These are phyloP conservation scores for Rhinophrynus dorsalis DNA, from an alignment of 2,797 vertebrate species.

Conservation along the genomic window DNA sequence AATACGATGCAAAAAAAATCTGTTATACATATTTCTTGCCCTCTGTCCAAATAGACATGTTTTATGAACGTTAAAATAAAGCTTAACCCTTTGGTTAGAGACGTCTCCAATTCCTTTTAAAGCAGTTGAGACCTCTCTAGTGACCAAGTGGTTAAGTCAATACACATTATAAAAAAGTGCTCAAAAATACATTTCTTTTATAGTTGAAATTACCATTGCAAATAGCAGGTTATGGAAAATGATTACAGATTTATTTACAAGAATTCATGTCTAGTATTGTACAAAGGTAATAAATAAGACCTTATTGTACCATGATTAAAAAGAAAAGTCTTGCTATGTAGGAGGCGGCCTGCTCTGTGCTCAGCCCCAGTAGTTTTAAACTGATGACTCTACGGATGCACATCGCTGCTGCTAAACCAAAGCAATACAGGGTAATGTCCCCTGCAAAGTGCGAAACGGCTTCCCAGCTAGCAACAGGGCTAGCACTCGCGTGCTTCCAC, in stretches of 20 bases:
- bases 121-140: too few relatives aligned
- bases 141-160: slow-evolving; percentile 57
- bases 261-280: slow-evolving; percentile 68
- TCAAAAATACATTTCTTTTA: slow-evolving; percentile 61
- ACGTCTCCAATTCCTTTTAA: too few relatives aligned
- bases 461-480: slow-evolving; percentile 17
- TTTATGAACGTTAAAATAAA: slow-evolving; percentile 69
- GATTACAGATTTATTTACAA: slow-evolving; percentile 73
- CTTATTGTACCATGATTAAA: slow-evolving; percentile 57
- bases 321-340: slow-evolving; percentile 46
- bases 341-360: slow-evolving; percentile 2
- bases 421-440: neutral
- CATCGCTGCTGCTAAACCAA: slow-evolving; percentile 10
- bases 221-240: slow-evolving; percentile 59
- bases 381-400: slow-evolving; percentile 4
- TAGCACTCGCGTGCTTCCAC: neutral
- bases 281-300: slow-evolving; percentile 78
- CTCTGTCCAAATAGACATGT: slow-evolving; percentile 61
- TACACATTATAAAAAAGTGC: slow-evolving; percentile 68
- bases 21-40: slow-evolving; percentile 54
- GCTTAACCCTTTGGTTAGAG: too few relatives aligned
- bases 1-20: slow-evolving; percentile 57
- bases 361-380: slow-evolving; percentile 38
- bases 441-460: slow-evolving; percentile 41
- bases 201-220: slow-evolving; percentile 64